Percentiles rank a stretch among this genome's conserved stretches.
Conservation (phyloP, 2,888 invertebrate species). For the Ochlodes sylvanus region DNA sequence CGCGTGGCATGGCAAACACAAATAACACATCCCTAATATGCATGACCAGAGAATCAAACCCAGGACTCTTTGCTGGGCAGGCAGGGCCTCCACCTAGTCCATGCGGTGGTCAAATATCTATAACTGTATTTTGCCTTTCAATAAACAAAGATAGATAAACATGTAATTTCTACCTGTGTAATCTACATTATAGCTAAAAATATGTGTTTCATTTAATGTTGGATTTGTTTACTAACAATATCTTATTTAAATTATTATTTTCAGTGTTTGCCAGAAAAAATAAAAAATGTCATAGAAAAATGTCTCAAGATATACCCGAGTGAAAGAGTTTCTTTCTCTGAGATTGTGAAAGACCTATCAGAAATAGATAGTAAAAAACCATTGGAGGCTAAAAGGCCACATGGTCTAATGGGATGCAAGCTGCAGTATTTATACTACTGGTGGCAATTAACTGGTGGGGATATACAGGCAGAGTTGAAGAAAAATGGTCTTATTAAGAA, state of each 20-base stretch:
- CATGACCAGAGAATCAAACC: too few relatives aligned
- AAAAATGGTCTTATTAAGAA: constrained; percentile 96
- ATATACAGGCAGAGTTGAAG: constrained; percentile 95
- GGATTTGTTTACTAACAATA: neutral
- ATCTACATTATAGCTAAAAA: too few relatives aligned
- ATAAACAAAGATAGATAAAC: too few relatives aligned
- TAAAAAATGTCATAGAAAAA: constrained; percentile 87
- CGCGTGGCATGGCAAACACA: too few relatives aligned
- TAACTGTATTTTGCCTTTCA: too few relatives aligned
- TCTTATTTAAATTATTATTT: constrained; percentile 40
- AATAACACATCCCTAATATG: too few relatives aligned
- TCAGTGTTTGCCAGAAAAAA: constrained; percentile 84
- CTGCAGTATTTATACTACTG: constrained; percentile 95
- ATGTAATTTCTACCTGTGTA: too few relatives aligned
- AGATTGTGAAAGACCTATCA: constrained; percentile 81
- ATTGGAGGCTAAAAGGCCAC: constrained; percentile 72
- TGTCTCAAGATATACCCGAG: constrained; percentile 89
- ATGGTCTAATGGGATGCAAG: constrained; percentile 79
- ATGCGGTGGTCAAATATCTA: too few relatives aligned
- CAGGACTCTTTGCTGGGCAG: too few relatives aligned
- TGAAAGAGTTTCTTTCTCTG: constrained; percentile 80
- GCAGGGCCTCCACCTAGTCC: too few relatives aligned
- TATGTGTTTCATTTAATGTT: too few relatives aligned
- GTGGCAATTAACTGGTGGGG: constrained; percentile 98
- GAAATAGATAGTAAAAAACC: constrained; percentile 68